phyloP scores from a whole-genome alignment of 2,888 invertebrate genomes.

The Platycheirus albimanus region DNA sequence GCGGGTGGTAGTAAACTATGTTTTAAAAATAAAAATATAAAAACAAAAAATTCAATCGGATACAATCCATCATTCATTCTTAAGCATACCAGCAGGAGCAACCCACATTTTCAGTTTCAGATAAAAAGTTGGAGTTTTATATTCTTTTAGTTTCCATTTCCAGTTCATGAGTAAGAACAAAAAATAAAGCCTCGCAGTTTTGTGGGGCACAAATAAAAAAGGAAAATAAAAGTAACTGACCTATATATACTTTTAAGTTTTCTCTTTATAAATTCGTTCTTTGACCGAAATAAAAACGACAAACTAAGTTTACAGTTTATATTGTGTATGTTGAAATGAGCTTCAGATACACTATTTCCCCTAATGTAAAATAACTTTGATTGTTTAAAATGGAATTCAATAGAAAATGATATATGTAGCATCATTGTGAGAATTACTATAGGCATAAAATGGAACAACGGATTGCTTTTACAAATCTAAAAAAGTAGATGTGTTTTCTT shows the following conservation, averaged over 20 bases:
- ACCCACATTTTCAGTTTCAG: constrained; percentile 2
- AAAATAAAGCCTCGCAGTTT: neutral
- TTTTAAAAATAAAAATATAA: neutral
- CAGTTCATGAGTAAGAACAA: neutral
- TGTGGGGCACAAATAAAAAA: constrained; percentile 7
- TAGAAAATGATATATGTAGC: too few relatives aligned
- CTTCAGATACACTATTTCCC: too few relatives aligned
- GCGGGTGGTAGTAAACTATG: constrained; percentile 1
- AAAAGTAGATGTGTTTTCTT: neutral
- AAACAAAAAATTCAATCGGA: constrained; percentile 10
- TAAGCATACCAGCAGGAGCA: neutral
- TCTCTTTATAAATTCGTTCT: too few relatives aligned
- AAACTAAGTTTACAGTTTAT: too few relatives aligned
- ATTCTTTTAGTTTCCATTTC: neutral
- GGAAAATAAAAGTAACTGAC: constrained; percentile 15
- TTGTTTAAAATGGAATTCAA: too few relatives aligned
- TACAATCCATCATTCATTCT: constrained; percentile 17
- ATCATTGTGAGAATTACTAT: too few relatives aligned
- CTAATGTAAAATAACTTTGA: too few relatives aligned
- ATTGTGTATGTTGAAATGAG: too few relatives aligned
- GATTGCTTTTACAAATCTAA: neutral
- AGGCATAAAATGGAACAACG: neutral
- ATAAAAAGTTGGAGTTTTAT: constrained; percentile 2
- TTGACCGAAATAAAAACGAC: too few relatives aligned
- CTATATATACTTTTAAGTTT: constrained; percentile 4